Base-by-base conservation (phyloP, 2,888 invertebrate species). In the Cheilosia vulpina region DNA sequence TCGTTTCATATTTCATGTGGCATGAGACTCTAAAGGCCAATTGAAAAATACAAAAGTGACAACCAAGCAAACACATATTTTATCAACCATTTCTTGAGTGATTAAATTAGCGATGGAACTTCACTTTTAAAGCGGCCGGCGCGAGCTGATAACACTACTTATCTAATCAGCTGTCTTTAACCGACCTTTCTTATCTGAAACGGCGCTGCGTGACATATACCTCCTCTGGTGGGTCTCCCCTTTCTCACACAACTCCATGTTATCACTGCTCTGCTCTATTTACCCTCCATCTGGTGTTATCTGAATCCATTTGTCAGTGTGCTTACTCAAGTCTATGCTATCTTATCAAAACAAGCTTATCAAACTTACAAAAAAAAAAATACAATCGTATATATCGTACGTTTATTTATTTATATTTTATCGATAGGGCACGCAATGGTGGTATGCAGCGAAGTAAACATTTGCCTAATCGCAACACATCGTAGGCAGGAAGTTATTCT, bases 161-260 rank as follows among this genome's bases (percentile, higher is more conserved):
- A 75, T 81, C 77, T 82, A 65, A 82, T 82, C 82, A 77, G 65
- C 77, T 71, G 58, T 76, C 60, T 75, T 53, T 58, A 50, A 62
- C 62, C 78, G 82, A 83, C 78, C 82, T 78, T 72, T 62, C 66
- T 68, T 77, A 78, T 83, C 72, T 55, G n/a, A 13, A 50, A 24
- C 21, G 7, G 1, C 21, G 50, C 60, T 21, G 55, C 45, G 55
- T 71, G 65, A 53, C 65, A 72, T 31, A 57, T 52, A 47, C 6
- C 21, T 4, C 4, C 19, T 57, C 6, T 17, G 15, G 45, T 7
- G 3, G 19, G 19, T 47, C 38, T 41, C 47, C 62, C 45, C 50
- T 17, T 45, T 38, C 43, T 41, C 43, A 7, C 15, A 1, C 58
- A 41, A 50, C 50, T 19, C 52, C n/a, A 15, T 38, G n/a, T 60